A percentile compares a stretch with the other conserved stretches of the same genome.
Evolutionary conservation across 2,797 vertebrate genomes (phyloP).

Genomic region (Melanotaenia pygmaea): DNA sequence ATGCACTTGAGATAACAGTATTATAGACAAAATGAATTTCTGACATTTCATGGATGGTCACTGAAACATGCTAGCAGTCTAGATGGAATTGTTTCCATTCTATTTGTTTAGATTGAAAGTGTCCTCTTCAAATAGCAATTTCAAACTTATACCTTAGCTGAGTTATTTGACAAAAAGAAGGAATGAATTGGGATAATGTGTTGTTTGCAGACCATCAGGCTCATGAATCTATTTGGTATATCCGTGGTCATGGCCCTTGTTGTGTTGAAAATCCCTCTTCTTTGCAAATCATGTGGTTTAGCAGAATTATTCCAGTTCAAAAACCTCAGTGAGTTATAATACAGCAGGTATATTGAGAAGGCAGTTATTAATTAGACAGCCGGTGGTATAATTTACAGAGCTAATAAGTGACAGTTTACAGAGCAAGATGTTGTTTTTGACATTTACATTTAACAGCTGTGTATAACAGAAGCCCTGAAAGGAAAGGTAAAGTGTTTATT

Average conservation of each 20-base stretch:
- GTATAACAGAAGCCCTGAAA: too few species aligned
- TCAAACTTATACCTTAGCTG: constrained; percentile 2
- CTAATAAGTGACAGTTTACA: too few species aligned
- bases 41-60: constrained; percentile 28
- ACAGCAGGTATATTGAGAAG: too few species aligned
- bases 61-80: constrained; percentile 17
- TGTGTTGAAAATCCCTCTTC: not conserved
- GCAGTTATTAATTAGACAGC: too few species aligned
- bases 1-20: constrained; percentile 31
- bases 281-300: not conserved
- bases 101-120: constrained; percentile 30
- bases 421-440: too few species aligned
- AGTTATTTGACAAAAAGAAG: constrained; percentile 15
- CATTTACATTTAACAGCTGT: too few species aligned
- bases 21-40: constrained; percentile 20
- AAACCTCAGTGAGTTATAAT: too few species aligned
- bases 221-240: not conserved
- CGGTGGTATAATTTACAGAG: too few species aligned
- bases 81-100: not conserved
- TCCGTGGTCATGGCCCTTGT: not conserved
- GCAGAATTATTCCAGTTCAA: not conserved
- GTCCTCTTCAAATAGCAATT: constrained; percentile 10
- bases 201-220: constrained; percentile 3
- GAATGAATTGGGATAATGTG: constrained; percentile 14
- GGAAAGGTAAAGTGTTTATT: too few species aligned